These are phyloP conservation scores for Numenius phaeopus DNA, from an alignment of 2,797 vertebrate genomes.

Conservation along the genomic window DNA sequence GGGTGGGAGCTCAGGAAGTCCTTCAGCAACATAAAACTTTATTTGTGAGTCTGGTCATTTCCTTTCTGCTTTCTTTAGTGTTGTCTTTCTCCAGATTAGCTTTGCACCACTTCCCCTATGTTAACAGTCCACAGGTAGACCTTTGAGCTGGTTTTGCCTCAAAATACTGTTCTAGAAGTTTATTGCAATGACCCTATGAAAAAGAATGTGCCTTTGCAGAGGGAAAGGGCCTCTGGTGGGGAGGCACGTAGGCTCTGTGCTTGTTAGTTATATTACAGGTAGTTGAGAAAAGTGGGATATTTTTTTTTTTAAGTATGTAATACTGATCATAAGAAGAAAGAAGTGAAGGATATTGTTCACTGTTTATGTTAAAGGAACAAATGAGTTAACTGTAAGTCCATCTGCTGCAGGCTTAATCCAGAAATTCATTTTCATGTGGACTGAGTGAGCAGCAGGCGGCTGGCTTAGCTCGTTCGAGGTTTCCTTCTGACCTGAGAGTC, in stretches of 20 bases:
- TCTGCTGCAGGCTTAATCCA: not conserved
- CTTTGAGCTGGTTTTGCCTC: not conserved
- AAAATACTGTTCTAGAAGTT: not conserved
- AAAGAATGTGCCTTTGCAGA: not conserved
- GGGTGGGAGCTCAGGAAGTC: slow-evolving; percentile 88
- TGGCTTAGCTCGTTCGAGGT: not conserved
- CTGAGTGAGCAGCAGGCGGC: not conserved
- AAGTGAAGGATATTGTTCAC: not conserved
- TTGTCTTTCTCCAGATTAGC: not conserved
- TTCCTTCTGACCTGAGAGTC: not conserved
- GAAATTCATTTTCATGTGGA: rapidly evolving
- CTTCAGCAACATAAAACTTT: slow-evolving; percentile 85
- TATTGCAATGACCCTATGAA: not conserved
- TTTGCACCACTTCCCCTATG: not conserved
- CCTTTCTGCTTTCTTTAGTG: not conserved
- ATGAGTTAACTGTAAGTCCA: not conserved
- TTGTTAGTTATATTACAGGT: not conserved
- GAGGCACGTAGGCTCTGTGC: rapidly evolving
- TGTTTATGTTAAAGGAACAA: not conserved
- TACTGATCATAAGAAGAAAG: not conserved
- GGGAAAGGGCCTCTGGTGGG: too few relatives aligned
- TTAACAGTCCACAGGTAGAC: not conserved
- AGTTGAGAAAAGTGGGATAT: not conserved
- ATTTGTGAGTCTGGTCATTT: slow-evolving; percentile 81
- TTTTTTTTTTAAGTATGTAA: not conserved